Conservation (phyloP, 2,888 invertebrate genomes). For the Cephus pulcher region DNA sequence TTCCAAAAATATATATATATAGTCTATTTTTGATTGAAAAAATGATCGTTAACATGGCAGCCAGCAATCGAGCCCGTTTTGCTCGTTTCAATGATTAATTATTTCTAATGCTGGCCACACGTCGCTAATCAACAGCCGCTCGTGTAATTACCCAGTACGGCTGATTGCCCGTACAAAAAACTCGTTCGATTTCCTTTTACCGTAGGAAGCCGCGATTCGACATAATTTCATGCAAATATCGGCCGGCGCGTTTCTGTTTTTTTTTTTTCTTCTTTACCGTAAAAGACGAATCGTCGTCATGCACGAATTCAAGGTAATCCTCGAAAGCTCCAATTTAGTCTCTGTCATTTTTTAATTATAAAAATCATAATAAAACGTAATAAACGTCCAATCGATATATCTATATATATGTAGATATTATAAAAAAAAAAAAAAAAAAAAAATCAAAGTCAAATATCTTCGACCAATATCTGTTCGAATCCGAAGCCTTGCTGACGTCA, state of each 20-base stretch:
- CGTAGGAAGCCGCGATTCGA: not conserved
- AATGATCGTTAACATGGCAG: slow-evolving; percentile 30
- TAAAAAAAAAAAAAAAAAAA: too few species aligned
- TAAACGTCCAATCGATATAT: not conserved
- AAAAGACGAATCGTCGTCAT: not conserved
- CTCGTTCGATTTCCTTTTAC: slow-evolving; percentile 27
- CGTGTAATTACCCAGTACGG: slow-evolving; percentile 23
- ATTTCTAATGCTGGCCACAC: slow-evolving; percentile 36
- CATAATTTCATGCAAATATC: not conserved
- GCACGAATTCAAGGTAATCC: not conserved
- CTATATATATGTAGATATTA: too few species aligned
- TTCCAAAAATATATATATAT: not conserved
- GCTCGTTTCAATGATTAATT: slow-evolving; percentile 48
- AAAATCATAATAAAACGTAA: not conserved
- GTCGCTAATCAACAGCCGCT: slow-evolving; percentile 23
- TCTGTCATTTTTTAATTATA: too few species aligned
- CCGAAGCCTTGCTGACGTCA: not conserved
- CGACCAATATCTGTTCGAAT: not conserved
- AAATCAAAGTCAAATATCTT: not conserved
- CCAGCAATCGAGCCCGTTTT: slow-evolving; percentile 26
- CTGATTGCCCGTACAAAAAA: slow-evolving; percentile 32
- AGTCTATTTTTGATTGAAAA: not conserved
- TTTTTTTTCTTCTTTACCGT: not conserved
- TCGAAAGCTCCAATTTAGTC: not conserved
- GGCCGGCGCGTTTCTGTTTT: not conserved